These are phyloP conservation scores for Gymnobelideus leadbeateri DNA, from an alignment of 2,113 vertebrate species.

Conservation along the genomic window DNA sequence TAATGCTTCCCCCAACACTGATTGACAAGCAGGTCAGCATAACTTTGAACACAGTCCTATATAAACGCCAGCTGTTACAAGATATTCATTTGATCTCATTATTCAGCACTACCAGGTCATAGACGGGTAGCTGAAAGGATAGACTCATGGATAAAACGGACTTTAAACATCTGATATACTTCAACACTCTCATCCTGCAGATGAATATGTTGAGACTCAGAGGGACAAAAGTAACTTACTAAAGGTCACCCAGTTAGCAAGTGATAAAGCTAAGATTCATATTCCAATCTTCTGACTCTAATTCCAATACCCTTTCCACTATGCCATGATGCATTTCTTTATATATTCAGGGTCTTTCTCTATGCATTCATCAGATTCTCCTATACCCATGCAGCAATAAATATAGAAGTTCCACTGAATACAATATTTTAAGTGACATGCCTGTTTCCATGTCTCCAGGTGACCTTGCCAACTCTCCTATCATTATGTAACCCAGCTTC, in stretches of 20 bases:
- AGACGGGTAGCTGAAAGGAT: background rate
- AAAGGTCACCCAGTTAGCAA: background rate
- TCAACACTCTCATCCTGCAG: background rate
- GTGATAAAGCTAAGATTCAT: background rate
- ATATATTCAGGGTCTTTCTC: conserved; percentile 20
- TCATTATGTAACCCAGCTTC: conserved; percentile 26
- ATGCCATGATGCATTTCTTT: background rate
- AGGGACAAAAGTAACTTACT: background rate
- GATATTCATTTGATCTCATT: background rate
- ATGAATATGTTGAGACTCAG: background rate
- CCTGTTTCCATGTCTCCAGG: background rate
- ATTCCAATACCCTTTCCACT: background rate
- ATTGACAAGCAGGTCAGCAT: background rate
- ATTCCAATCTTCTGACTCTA: background rate
- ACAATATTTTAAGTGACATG: background rate
- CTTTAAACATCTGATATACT: background rate
- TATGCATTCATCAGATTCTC: background rate
- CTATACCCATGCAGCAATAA: conserved; percentile 1
- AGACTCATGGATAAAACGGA: background rate
- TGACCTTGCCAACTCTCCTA: background rate
- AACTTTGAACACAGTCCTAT: background rate
- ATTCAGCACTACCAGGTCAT: background rate
- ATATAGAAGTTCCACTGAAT: background rate
- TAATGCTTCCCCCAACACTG: background rate
- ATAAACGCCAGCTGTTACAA: background rate